Evolutionary conservation across 2,888 invertebrate genomes (phyloP), one percentile per base, ranked within the genome.

Genomic region (Willowsia nigromaculata): DNA sequence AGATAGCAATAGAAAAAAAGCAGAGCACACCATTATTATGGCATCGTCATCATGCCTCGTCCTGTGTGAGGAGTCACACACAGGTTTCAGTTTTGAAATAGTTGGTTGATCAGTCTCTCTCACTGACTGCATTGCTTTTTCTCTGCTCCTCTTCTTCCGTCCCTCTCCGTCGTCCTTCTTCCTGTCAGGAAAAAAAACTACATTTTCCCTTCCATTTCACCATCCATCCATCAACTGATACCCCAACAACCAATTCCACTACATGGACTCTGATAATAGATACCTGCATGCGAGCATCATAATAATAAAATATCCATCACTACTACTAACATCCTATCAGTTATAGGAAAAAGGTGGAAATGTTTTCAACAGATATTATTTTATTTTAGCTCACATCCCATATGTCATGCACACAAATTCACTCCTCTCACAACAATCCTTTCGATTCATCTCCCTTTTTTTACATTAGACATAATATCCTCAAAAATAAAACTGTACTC

Each of bases 121-220:
- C 30, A 37, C 15, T 47, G 0, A 11, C 37, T 40, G 59, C 37
- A 80, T 56, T 22, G 7, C 40, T 50, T 68, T 56, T 40, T 59
- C 80, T 37, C 80, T 37, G 65, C 65, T 86, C 80, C 80, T 86
- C 65, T 86, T 68, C 80, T 86, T 80, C 83, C 74, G 56, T 27
- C 37, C 56, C 76, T 50, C 53, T 30, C 33, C 76, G 27, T 18
- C 76, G 27, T 82, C 68, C 78, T 85, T 62, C 78, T 80, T 78
- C 86, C 86, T 87, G 81, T 65, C 81, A 71, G 80, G 53, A 71
- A 87, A 80, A n/a, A n/a, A 78, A 76, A 74, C 84, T 84, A 43
- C 68, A 81, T 86, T 40, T 65, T 86, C 53, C 62, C 78, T 22
- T 56, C 56, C 5, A 4, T 68, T n/a, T n/a, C n/a, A n/a, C 43